Evolutionary conservation across 2,113 vertebrate species (phyloP).

Genomic region (Petrocephalus zakoni): DNA sequence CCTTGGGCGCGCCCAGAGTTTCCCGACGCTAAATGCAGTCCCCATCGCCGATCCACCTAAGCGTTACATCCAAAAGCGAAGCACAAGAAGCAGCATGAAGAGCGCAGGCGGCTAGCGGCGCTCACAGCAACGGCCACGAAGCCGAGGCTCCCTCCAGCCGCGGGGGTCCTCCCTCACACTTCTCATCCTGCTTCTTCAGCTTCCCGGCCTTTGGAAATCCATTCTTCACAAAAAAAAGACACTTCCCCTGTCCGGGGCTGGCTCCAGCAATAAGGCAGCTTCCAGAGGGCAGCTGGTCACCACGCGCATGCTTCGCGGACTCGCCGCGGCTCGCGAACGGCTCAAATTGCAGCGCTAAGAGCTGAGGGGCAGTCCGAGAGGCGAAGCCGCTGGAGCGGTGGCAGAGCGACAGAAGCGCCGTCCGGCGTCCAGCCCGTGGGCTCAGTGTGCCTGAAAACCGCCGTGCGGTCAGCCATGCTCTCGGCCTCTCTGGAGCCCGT

Average conservation of each 20-base stretch:
- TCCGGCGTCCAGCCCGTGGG: background rate
- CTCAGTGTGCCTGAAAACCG: background rate
- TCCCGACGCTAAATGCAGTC: constrained; percentile 21
- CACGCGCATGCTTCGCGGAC: background rate
- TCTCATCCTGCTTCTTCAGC: background rate
- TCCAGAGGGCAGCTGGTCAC: background rate
- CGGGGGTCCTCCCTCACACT: background rate
- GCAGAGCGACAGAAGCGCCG: background rate
- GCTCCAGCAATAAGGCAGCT: background rate
- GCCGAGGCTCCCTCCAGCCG: background rate
- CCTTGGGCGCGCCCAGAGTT: constrained; percentile 35
- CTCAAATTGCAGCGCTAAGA: background rate
- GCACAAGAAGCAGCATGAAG: background rate
- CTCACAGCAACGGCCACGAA: background rate
- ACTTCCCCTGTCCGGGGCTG: background rate
- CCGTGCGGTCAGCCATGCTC: background rate
- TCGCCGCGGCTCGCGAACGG: no score
- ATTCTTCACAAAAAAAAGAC: constrained; percentile 5
- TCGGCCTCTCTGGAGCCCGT: constrained; percentile 38
- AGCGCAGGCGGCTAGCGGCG: background rate
- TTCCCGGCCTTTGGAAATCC: background rate
- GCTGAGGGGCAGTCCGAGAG: background rate
- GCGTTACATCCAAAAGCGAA: background rate
- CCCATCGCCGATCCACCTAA: constrained; percentile 19
- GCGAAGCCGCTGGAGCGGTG: background rate